phyloP scores from a whole-genome alignment of 2,888 invertebrate genomes.

The Idaea straminata region DNA sequence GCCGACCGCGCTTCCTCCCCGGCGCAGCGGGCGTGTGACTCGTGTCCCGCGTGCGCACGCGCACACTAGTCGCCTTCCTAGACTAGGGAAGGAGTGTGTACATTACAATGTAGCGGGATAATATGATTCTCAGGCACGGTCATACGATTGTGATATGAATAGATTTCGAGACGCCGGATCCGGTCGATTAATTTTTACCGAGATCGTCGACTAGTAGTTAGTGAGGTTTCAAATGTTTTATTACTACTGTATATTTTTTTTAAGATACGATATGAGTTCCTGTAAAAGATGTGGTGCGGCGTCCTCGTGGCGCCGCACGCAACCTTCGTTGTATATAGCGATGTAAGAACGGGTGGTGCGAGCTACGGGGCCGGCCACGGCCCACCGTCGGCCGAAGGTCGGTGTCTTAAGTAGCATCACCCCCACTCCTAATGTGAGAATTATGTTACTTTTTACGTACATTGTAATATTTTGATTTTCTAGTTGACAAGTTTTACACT shows the following conservation, averaged over 20 bases:
- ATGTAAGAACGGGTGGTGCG: constrained; percentile 55
- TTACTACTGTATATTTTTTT: constrained; percentile 79
- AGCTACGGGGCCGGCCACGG: constrained; percentile 27
- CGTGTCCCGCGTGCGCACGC: constrained; percentile 6
- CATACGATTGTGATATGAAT: constrained; percentile 80
- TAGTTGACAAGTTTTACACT: constrained; percentile 79
- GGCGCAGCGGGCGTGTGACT: constrained; percentile 1
- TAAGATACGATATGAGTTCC: constrained; percentile 81
- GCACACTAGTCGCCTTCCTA: constrained; percentile 37
- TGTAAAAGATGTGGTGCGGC: constrained; percentile 68
- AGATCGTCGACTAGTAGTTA: constrained; percentile 78
- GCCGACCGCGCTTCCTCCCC: constrained; percentile 29
- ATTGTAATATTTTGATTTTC: constrained; percentile 70
- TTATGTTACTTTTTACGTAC: constrained; percentile 76
- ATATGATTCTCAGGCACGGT: constrained; percentile 75
- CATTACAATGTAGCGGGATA: constrained; percentile 72
- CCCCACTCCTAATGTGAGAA: constrained; percentile 75
- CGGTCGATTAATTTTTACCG: constrained; percentile 74
- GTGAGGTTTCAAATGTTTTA: constrained; percentile 80
- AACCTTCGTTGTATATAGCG: constrained; percentile 75
- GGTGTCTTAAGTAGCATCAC: constrained; percentile 66
- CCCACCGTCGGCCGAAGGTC: constrained; percentile 27
- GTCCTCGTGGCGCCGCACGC: constrained; percentile 55
- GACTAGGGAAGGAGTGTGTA: constrained; percentile 72
- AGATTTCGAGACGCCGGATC: constrained; percentile 77